Percentiles rank a stretch among this genome's conserved stretches.
Conservation (phyloP, 2,888 invertebrate species). For the Drosophila algonquin region DNA sequence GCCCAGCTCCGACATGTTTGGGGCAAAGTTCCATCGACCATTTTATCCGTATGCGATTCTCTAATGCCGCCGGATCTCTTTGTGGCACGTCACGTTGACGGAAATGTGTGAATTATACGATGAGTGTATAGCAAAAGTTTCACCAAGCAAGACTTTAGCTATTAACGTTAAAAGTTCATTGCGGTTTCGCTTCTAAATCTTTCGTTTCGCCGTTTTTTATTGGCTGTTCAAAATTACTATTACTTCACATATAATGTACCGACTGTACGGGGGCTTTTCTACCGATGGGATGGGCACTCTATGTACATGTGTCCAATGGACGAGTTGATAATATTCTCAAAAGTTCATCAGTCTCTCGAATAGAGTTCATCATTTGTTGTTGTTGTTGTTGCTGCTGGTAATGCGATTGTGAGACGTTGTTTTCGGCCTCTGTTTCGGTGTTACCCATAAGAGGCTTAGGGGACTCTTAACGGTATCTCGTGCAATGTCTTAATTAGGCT, state of each 20-base stretch:
- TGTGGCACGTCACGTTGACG: constrained; percentile 62
- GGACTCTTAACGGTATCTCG: constrained; percentile 54
- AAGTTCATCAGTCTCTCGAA: constrained; percentile 55
- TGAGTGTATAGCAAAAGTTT: constrained; percentile 46
- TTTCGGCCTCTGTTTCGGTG: constrained; percentile 16
- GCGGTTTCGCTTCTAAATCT: constrained; percentile 24
- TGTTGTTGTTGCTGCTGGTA: constrained; percentile 29
- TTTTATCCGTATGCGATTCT: constrained; percentile 52
- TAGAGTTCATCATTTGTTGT: constrained; percentile 36
- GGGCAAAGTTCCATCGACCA: neutral
- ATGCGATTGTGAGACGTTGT: constrained; percentile 49
- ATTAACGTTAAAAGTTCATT: constrained; percentile 50
- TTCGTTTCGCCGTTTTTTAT: constrained; percentile 55
- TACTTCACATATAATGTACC: too few relatives aligned
- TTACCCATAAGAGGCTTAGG: constrained; percentile 27
- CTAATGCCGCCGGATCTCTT: constrained; percentile 48
- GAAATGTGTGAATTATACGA: constrained; percentile 70
- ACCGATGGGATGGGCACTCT: constrained; percentile 3
- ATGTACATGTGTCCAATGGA: constrained; percentile 36
- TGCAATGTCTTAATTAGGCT: constrained; percentile 45
- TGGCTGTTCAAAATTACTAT: constrained; percentile 21
- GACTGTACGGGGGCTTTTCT: neutral
- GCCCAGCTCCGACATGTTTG: neutral
- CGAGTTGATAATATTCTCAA: constrained; percentile 60
- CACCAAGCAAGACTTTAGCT: constrained; percentile 15